Evolutionary conservation across 2,113 vertebrate genomes (phyloP).

Genomic region (Campylomormyrus tamandua): DNA sequence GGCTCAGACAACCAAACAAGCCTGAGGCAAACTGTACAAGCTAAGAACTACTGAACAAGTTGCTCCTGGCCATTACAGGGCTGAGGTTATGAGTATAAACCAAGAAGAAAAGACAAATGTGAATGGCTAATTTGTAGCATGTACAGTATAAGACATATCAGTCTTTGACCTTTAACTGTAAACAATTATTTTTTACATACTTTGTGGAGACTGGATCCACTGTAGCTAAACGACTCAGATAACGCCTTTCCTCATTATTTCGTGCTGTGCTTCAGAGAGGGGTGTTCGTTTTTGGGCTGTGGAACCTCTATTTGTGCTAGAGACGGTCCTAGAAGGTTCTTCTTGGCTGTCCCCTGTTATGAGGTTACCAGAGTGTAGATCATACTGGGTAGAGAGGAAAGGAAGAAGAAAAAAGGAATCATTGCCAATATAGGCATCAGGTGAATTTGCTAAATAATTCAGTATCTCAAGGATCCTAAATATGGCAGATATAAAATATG

Average conservation of each 20-base stretch:
- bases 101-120: constrained; percentile 48
- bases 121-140: background rate
- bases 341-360: constrained; percentile 42
- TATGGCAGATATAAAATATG: background rate
- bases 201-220: constrained; percentile 22
- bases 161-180: constrained; percentile 43
- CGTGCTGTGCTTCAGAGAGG: constrained; percentile 8
- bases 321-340: constrained; percentile 30
- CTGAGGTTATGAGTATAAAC: constrained; percentile 41
- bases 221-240: background rate
- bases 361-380: constrained; percentile 69
- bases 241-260: background rate
- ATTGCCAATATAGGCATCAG: background rate
- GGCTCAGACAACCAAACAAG: constrained; percentile 20
- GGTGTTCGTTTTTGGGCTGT: constrained; percentile 17
- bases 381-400: constrained; percentile 61
- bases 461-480: background rate
- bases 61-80: background rate
- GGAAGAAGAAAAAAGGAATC: constrained; percentile 26
- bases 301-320: constrained; percentile 23
- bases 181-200: constrained; percentile 44
- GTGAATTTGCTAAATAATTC: background rate
- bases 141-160: constrained; percentile 18
- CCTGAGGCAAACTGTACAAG: constrained; percentile 64
- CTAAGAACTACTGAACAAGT: constrained; percentile 37